Conservation (phyloP, 1,140 invertebrate species). For the Nasonia longicornis region DNA sequence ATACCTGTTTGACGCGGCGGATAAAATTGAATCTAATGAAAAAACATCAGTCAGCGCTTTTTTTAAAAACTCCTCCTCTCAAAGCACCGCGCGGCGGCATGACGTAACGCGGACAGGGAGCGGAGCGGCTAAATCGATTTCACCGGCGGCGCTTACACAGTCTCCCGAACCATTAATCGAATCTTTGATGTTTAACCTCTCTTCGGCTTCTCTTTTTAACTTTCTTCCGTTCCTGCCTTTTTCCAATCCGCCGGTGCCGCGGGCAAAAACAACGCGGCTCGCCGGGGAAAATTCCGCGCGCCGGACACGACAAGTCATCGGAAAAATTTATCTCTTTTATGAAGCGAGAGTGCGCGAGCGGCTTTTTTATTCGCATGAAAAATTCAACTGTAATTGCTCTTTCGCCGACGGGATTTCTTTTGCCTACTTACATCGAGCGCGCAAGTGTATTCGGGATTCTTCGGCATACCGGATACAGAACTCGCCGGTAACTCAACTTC, state of each 20-base stretch:
- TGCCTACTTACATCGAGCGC: background rate
- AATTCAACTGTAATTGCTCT: background rate
- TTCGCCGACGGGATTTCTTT: background rate
- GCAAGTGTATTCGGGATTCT: background rate
- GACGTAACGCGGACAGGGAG: background rate
- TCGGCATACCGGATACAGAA: background rate
- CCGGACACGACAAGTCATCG: too few relatives aligned
- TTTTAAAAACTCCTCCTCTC: background rate
- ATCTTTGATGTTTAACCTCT: slow-evolving; percentile 1
- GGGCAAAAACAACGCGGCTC: background rate
- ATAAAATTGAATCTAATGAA: slow-evolving; percentile 13
- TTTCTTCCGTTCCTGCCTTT: background rate
- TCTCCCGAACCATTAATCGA: slow-evolving; percentile 1
- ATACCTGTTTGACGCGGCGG: background rate
- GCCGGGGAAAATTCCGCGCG: background rate
- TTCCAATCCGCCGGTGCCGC: background rate
- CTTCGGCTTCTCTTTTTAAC: background rate
- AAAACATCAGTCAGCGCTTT: slow-evolving; percentile 8
- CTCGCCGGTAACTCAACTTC: background rate
- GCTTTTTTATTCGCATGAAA: background rate
- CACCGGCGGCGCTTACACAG: background rate
- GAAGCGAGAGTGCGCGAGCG: background rate
- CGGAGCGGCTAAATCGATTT: slow-evolving; percentile 2
- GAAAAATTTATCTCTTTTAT: background rate
- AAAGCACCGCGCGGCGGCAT: background rate